Conservation (phyloP, 1,140 invertebrate genomes). For the Drosophila persimilis region DNA sequence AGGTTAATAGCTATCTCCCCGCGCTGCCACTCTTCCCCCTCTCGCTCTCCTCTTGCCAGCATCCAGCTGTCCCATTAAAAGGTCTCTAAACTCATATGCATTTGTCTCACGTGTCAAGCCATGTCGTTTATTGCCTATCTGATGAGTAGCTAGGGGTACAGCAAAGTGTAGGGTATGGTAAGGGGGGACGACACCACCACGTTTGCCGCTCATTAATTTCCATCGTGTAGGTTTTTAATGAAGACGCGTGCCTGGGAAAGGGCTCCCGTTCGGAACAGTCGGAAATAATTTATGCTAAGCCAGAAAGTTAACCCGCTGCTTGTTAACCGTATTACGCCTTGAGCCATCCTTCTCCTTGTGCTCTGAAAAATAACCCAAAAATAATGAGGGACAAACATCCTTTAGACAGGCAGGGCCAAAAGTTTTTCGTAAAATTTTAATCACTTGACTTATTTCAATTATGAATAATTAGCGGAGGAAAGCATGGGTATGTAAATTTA, state of each 20-base stretch:
- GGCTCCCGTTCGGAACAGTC: slow-evolving; percentile 23
- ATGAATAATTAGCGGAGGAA: slow-evolving; percentile 46
- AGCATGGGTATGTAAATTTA: slow-evolving; percentile 20
- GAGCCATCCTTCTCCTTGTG: slow-evolving; percentile 15
- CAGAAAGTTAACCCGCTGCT: slow-evolving; percentile 66
- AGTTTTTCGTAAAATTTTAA: slow-evolving; percentile 44
- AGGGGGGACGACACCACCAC: slow-evolving; percentile 31
- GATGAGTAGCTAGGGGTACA: slow-evolving; percentile 22
- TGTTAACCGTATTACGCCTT: slow-evolving; percentile 59
- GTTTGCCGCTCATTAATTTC: slow-evolving; percentile 73
- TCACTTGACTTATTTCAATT: slow-evolving; percentile 63
- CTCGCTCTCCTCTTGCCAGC: not conserved
- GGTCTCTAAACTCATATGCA: slow-evolving; percentile 70
- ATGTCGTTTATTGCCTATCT: slow-evolving; percentile 66
- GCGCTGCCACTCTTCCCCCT: no score
- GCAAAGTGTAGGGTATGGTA: not conserved
- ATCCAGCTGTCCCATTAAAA: slow-evolving; percentile 50
- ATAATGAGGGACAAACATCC: slow-evolving; percentile 3
- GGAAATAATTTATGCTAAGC: slow-evolving; percentile 72
- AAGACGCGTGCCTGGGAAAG: slow-evolving; percentile 57
- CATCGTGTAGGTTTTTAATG: slow-evolving; percentile 76
- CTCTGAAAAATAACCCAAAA: slow-evolving; percentile 29
- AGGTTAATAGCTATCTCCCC: slow-evolving; percentile 51
- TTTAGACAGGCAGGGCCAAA: slow-evolving; percentile 18
- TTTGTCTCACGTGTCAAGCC: slow-evolving; percentile 70